Evolutionary conservation across 2,797 vertebrate genomes (phyloP).

Genomic region (Melanotaenia trifasciata): DNA sequence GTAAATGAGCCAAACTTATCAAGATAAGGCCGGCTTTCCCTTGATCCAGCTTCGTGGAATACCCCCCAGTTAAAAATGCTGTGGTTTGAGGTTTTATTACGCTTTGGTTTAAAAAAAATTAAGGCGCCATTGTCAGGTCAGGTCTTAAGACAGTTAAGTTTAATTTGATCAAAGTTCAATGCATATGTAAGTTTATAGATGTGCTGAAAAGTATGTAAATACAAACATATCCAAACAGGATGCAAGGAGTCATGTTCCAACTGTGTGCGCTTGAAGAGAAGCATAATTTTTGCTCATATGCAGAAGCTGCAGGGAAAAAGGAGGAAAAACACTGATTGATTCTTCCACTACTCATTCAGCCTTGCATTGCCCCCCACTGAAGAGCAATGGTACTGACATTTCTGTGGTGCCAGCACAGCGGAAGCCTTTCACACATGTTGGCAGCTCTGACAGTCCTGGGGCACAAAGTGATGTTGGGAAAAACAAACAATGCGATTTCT

Average conservation of each 20-base stretch:
- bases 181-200: not conserved
- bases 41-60: no score
- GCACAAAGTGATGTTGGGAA: slow-evolving; percentile 37
- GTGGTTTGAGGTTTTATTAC: no score
- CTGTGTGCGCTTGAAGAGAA: not conserved
- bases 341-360: slow-evolving; percentile 24
- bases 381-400: slow-evolving; percentile 54
- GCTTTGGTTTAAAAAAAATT: no score
- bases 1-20: no score
- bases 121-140: no score
- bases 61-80: no score
- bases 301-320: slow-evolving; percentile 8
- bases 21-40: no score
- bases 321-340: not conserved
- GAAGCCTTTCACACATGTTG: slow-evolving; percentile 27
- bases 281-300: not conserved
- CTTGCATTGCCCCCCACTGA: slow-evolving; percentile 64
- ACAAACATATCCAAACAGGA: not conserved
- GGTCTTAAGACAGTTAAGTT: not conserved
- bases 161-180: not conserved
- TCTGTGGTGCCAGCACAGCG: slow-evolving; percentile 11
- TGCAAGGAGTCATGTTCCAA: not conserved
- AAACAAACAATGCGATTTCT: slow-evolving; percentile 39
- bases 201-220: not conserved
- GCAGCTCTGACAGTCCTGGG: slow-evolving; percentile 47